These are phyloP conservation scores for Drosophila cracens DNA, from an alignment of 2,888 invertebrate genomes.

Conservation along the genomic window DNA sequence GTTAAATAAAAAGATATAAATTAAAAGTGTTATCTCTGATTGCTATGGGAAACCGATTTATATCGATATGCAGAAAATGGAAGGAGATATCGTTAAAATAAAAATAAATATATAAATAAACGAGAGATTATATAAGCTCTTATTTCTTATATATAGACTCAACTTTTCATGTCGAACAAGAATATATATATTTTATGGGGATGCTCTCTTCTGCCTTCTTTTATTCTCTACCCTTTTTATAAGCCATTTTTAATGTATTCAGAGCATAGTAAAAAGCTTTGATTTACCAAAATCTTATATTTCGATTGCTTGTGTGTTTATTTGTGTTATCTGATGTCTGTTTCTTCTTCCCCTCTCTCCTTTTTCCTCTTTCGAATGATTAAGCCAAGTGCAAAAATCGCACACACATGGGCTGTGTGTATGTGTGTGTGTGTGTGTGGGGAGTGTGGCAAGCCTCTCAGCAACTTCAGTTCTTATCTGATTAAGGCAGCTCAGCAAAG, in stretches of 20 bases:
- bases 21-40: neutral
- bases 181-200: neutral
- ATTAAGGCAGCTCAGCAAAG: conserved; percentile 33
- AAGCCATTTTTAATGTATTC: neutral
- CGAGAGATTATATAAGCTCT: neutral
- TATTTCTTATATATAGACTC: neutral
- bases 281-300: neutral
- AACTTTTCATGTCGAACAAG: neutral
- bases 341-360: neutral
- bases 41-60: neutral
- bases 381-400: conserved; percentile 21
- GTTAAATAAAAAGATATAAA: neutral
- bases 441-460: conserved; percentile 40
- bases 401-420: conserved; percentile 18
- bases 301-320: neutral
- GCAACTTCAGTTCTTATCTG: conserved; percentile 52
- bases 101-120: neutral
- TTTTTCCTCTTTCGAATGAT: conserved; percentile 11
- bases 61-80: neutral
- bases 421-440: neutral
- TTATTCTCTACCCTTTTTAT: neutral
- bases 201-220: neutral
- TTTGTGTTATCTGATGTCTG: neutral
- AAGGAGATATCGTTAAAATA: neutral
- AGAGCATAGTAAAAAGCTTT: neutral